Evolutionary conservation across 2,888 invertebrate species (phyloP).

Genomic region (Chrysodeixis includens): DNA sequence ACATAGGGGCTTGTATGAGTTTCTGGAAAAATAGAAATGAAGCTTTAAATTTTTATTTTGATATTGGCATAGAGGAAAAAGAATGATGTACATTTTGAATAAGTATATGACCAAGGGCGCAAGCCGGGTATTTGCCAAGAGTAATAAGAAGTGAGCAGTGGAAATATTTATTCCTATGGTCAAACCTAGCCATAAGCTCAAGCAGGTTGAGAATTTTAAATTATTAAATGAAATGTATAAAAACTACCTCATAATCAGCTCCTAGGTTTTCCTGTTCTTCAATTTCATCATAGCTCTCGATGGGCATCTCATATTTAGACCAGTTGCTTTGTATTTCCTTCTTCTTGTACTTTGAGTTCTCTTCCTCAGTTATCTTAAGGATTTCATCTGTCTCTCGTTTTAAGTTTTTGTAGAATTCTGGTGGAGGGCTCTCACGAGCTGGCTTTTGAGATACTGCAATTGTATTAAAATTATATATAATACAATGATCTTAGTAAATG

Average conservation of each 20-base stretch:
- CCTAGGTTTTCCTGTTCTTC: conserved; percentile 82
- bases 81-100: too few relatives aligned
- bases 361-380: conserved; percentile 83
- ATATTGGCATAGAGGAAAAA: too few relatives aligned
- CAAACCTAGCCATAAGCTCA: too few relatives aligned
- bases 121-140: too few relatives aligned
- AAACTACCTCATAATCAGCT: conserved; percentile 84
- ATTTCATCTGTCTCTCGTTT: conserved; percentile 85
- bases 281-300: conserved; percentile 83
- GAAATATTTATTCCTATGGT: too few relatives aligned
- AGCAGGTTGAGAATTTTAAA: too few relatives aligned
- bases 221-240: too few relatives aligned
- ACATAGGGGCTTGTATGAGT: conserved; percentile 79
- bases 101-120: too few relatives aligned
- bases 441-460: conserved; percentile 74
- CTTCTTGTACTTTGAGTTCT: conserved; percentile 82
- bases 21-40: conserved; percentile 72
- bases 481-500: too few relatives aligned
- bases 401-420: conserved; percentile 80
- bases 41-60: neutral
- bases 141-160: too few relatives aligned
- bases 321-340: conserved; percentile 87
- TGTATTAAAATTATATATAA: conserved; percentile 15
- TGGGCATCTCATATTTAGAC: conserved; percentile 86
- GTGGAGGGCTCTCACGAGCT: conserved; percentile 75